A percentile compares a stretch with the other conserved stretches of the same genome.
Evolutionary conservation across 2,797 vertebrate genomes (phyloP).

Genomic region (Hydrophis major): DNA sequence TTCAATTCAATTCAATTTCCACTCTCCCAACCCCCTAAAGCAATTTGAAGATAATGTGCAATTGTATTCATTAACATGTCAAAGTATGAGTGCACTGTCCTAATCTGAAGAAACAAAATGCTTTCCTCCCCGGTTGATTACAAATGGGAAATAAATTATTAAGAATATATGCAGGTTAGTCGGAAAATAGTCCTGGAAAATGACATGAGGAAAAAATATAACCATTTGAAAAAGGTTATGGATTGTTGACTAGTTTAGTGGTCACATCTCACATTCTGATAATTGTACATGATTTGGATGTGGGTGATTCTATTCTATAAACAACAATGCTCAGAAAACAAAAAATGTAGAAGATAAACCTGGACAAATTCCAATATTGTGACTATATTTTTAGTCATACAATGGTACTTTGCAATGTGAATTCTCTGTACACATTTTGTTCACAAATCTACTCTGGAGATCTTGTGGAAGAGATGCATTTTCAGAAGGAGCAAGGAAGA

Average conservation of each 20-base stretch:
- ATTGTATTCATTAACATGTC: background rate
- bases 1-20: background rate
- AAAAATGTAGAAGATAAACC: background rate
- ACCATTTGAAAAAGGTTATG: background rate
- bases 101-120: background rate
- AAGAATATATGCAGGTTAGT: background rate
- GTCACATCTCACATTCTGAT: background rate
- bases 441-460: background rate
- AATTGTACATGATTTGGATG: background rate
- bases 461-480: background rate
- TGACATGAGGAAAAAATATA: background rate
- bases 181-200: background rate
- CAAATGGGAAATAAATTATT: background rate
- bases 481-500: background rate
- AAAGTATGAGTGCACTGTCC: background rate
- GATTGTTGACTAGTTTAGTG: background rate
- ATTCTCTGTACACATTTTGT: background rate
- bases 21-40: background rate
- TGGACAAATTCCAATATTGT: background rate
- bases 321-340: background rate
- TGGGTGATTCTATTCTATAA: background rate
- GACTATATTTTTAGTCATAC: background rate
- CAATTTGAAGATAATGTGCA: background rate
- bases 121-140: background rate
- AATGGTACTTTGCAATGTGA: background rate